A percentile compares a stretch with the other conserved stretches of the same genome.
Evolutionary conservation across 2,888 invertebrate genomes (phyloP).

Genomic region (Ferrisia virgata): DNA sequence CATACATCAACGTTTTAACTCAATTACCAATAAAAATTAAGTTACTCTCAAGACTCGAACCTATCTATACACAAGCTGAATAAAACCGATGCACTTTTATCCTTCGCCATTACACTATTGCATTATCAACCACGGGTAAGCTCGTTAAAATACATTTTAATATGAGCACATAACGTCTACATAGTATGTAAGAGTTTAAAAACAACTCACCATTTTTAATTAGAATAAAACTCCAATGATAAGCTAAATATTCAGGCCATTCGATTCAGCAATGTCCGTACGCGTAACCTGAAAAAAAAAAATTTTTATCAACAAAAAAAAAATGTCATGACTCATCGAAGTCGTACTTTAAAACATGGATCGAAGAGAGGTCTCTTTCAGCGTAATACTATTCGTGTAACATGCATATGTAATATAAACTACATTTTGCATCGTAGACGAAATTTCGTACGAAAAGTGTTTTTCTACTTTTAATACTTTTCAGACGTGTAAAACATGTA

Average conservation of each 20-base stretch:
- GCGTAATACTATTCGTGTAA: neutral
- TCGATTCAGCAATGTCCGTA: neutral
- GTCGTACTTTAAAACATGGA: neutral
- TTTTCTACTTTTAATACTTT: neutral
- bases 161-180: too few species aligned
- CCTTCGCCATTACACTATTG: neutral
- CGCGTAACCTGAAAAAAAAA: neutral
- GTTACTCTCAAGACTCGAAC: neutral
- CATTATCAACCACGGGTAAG: too few species aligned
- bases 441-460: neutral
- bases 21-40: neutral
- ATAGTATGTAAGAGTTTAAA: neutral
- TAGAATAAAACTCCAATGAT: neutral
- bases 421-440: neutral
- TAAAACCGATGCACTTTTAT: neutral
- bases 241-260: neutral
- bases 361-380: neutral
- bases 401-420: too few species aligned
- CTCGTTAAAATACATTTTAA: too few species aligned
- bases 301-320: neutral
- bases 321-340: neutral
- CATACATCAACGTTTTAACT: neutral
- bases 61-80: too few species aligned
- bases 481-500: neutral
- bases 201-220: neutral